Conservation (phyloP, 2,113 vertebrate genomes). For the Pelmatolapia mariae region DNA sequence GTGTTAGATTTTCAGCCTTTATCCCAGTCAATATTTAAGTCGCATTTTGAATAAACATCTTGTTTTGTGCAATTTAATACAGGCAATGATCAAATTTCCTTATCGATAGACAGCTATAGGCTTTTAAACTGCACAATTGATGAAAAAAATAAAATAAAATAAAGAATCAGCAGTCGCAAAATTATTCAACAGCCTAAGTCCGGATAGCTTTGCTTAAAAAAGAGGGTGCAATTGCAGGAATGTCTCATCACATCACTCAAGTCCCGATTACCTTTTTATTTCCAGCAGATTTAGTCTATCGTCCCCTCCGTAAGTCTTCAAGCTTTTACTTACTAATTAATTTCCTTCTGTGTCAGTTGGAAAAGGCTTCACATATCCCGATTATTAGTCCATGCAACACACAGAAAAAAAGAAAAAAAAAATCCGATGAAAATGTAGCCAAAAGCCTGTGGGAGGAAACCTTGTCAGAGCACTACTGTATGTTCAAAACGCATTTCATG, state of each 20-base stretch:
- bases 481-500: slow-evolving; percentile 23
- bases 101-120: background rate
- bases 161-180: slow-evolving; percentile 39
- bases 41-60: slow-evolving; percentile 29
- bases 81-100: slow-evolving; percentile 18
- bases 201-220: slow-evolving; percentile 31
- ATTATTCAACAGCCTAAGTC: slow-evolving; percentile 53
- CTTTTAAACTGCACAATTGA: slow-evolving; percentile 41
- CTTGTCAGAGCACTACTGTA: slow-evolving; percentile 1
- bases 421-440: slow-evolving; percentile 20
- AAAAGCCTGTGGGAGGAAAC: slow-evolving; percentile 32
- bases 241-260: slow-evolving; percentile 49
- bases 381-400: slow-evolving; percentile 40
- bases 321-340: slow-evolving; percentile 52
- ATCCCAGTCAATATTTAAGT: slow-evolving; percentile 16
- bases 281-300: slow-evolving; percentile 45
- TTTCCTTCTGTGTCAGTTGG: slow-evolving; percentile 43
- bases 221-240: slow-evolving; percentile 23
- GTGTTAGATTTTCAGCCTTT: slow-evolving; percentile 26
- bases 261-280: slow-evolving; percentile 60
- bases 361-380: slow-evolving; percentile 35
- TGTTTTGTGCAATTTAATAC: slow-evolving; percentile 5
- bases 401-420: slow-evolving; percentile 7
- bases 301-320: slow-evolving; percentile 28
- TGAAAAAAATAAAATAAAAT: background rate